phyloP scores from a whole-genome alignment of 1,140 invertebrate species.

The Apis laboriosa region DNA sequence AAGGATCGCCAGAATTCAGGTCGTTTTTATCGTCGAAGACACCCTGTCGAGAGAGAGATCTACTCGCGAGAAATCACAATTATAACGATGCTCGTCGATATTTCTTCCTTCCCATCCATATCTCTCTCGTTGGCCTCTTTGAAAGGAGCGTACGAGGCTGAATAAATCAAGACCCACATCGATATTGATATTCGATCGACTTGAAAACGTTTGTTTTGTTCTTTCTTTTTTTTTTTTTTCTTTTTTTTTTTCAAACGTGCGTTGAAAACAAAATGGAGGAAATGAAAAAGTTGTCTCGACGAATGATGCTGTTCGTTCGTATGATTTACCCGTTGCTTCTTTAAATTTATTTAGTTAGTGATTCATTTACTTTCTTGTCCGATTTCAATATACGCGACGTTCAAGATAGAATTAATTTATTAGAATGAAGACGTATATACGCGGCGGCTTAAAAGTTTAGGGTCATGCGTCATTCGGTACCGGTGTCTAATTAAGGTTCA shows the following conservation, averaged over 20 bases:
- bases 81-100: neutral
- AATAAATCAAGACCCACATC: slow-evolving; percentile 23
- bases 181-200: slow-evolving; percentile 6
- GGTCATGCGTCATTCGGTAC: neutral
- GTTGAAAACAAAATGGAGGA: too few species aligned
- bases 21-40: slow-evolving; percentile 28
- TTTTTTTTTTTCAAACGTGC: neutral
- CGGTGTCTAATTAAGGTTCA: too few species aligned
- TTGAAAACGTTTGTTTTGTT: too few species aligned
- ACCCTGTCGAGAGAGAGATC: slow-evolving; percentile 24
- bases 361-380: neutral
- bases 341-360: neutral
- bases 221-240: neutral
- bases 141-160: neutral
- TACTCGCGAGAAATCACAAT: slow-evolving; percentile 4
- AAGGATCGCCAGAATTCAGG: slow-evolving; percentile 44
- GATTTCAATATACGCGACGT: neutral
- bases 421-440: neutral
- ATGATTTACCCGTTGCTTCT: neutral
- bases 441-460: neutral
- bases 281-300: slow-evolving; percentile 17
- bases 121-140: neutral
- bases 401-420: neutral
- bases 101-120: neutral
- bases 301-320: neutral